These are phyloP conservation scores for Bothrops jararaca DNA, from an alignment of 2,113 vertebrate genomes.

Conservation along the genomic window DNA sequence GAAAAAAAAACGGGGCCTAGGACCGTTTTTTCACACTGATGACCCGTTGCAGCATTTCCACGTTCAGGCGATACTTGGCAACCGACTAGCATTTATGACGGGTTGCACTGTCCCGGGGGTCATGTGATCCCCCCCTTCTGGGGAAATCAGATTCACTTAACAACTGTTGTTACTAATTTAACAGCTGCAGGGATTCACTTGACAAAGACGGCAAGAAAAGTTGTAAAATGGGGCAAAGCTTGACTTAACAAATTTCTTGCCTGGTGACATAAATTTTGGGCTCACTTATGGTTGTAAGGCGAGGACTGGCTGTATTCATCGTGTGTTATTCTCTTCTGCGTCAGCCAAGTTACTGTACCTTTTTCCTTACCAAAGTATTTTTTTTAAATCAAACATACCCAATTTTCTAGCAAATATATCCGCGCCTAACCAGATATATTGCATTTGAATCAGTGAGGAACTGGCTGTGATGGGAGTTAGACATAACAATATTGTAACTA, in stretches of 20 bases:
- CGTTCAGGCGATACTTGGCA: background rate
- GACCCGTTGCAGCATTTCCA: too few relatives aligned
- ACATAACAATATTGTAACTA: too few relatives aligned
- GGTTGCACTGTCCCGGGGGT: background rate
- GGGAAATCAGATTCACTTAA: background rate
- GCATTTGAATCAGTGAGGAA: background rate
- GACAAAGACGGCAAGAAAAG: background rate
- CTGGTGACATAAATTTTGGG: background rate
- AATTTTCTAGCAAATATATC: background rate
- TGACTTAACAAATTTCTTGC: background rate
- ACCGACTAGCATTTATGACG: background rate
- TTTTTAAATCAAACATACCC: background rate
- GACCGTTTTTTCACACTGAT: background rate
- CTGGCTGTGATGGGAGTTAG: too few relatives aligned
- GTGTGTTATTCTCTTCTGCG: background rate
- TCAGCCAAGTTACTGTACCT: background rate
- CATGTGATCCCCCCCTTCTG: background rate
- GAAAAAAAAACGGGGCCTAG: background rate
- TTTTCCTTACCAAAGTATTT: background rate
- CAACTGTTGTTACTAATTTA: background rate
- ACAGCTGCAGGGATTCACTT: background rate
- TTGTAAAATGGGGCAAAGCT: background rate
- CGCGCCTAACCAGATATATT: background rate
- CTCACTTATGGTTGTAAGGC: background rate
- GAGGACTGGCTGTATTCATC: background rate